Base-by-base conservation (phyloP, 1,140 invertebrate genomes). In the Phortica variegata region DNA sequence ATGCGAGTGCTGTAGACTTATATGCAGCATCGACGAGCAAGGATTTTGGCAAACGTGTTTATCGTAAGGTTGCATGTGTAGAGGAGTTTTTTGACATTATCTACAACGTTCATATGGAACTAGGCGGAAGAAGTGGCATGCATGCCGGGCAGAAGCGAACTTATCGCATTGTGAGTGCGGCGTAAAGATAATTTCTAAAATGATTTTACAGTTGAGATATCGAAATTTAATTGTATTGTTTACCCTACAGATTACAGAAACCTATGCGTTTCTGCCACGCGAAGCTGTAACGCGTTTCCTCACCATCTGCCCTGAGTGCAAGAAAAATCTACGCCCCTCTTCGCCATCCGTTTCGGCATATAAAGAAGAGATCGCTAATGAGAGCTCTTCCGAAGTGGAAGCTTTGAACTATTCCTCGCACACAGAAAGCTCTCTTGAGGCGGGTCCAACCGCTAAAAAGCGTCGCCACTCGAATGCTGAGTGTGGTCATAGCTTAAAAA, bases 61-160 rank as follows among this genome's bases (percentile, higher is more conserved):
- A 90, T 75, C 89, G 94, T 69, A 90, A 93, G 73, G 93, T 97
- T 5, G 93, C 93, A 1, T 88, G 96, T 17, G 95, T 97, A 9
- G 95, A 97, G 79, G 91, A 96, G 65, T 97, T 97, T 79, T 97
- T 95, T 75, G 90, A 96, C 73, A 97, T 97, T 52, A 97, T 97
- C 58, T 94, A 96, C 79, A 89, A 87, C 16, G 91, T 96, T 13
- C 94, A 97, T 74, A 92, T 95, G 23, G 92, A 94, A 72, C 83
- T 93, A 54, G 91, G 89, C 75, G 91, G 91, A 55, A 82, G 89
- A 63, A 86, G 89, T 51, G 91, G 90, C 37, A 93, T 94, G 78
- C 94, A 97, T 74, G 94, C 93, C 10, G 94, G 94, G 29, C 94
- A 97, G 73, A 97, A 97, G 71, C 82, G 93, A 43, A 97, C 94